Conservation (phyloP, 92 coral and sea anemone genomes). For the Porites evermanni region DNA sequence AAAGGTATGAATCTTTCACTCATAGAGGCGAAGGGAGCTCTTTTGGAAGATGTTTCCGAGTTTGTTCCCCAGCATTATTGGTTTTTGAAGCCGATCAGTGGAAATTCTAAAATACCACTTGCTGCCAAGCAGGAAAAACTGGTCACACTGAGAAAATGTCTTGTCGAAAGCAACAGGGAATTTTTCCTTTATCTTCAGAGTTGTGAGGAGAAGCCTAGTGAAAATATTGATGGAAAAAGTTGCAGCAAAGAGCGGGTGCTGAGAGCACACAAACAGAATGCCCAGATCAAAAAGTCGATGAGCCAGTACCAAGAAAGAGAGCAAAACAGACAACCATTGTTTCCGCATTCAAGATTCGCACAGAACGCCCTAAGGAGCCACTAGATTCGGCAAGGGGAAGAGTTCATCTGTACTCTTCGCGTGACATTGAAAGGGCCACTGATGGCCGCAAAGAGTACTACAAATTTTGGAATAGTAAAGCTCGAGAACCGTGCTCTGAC, state of each 20-base stretch:
- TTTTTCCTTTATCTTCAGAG: slow-evolving; percentile 40
- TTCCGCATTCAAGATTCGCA: slow-evolving; percentile 9
- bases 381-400: slow-evolving; percentile 42
- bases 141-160: slow-evolving; percentile 24
- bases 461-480: slow-evolving; percentile 43
- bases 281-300: not conserved
- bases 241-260: not conserved
- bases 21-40: slow-evolving; percentile 3
- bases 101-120: slow-evolving; percentile 30
- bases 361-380: slow-evolving; percentile 23
- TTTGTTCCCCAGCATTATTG: slow-evolving; percentile 14
- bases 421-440: slow-evolving; percentile 51
- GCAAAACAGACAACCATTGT: slow-evolving; percentile 43
- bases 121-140: slow-evolving; percentile 36
- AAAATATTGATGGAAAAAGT: not conserved
- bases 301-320: slow-evolving; percentile 22
- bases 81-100: slow-evolving; percentile 36
- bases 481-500: slow-evolving; percentile 46
- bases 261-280: not conserved
- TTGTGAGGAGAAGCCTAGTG: slow-evolving; percentile 23
- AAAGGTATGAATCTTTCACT: not conserved
- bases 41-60: slow-evolving; percentile 38
- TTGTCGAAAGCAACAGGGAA: slow-evolving; percentile 28
- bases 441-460: slow-evolving; percentile 41
- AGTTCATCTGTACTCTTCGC: slow-evolving; percentile 31